Evolutionary conservation across 2,888 invertebrate genomes (phyloP), one percentile per base, ranked within the genome.

Genomic region (Lottia gigantea): DNA sequence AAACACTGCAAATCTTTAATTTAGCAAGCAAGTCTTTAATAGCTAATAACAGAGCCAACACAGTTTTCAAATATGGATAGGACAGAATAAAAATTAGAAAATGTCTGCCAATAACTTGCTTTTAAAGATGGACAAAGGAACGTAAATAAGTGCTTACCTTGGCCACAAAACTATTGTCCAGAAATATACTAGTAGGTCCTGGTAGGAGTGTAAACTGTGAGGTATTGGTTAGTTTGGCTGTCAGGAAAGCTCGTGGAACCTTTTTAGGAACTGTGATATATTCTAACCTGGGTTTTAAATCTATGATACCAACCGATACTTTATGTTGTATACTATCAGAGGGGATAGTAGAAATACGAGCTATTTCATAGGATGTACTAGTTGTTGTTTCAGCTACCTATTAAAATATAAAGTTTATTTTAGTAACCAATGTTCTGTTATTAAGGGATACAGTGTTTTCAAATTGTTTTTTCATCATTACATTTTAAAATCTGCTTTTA

Each of bases 141-240:
- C 11, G 4, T 3, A 1, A 25, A 16, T 26, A 31, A 8, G 26
- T 40, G 66, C 63, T 55, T 3, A 85, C 85, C 82, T 83, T 90
- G 7, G 88, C 85, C 25, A 90, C 84, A 79, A 90, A 90, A 74
- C 85, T 89, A 78, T 89, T 89, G 77, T 90, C 89, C 68, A 90
- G 80, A 78, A 89, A 90, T 47, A 90, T 84, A 72, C 84, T 85
- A 23, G 86, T 86, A 15, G 85, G 80, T 19, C 90, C 90, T 23
- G 88, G 81, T 55, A 90, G 82, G 14, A 90, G 78, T 2, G 88
- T 85, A 75, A 86, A 85, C 40, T 78, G 75, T 0, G 88, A 87
- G 11, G 82, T 85, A 80, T 90, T 90, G 69, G 67, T 83, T 46
- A 88, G 87, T 61, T 84, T 82, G 25, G 89, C 88, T 70, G 87